Evolutionary conservation across 2,888 invertebrate genomes (phyloP).

Genomic region (Charanyca ferruginea): DNA sequence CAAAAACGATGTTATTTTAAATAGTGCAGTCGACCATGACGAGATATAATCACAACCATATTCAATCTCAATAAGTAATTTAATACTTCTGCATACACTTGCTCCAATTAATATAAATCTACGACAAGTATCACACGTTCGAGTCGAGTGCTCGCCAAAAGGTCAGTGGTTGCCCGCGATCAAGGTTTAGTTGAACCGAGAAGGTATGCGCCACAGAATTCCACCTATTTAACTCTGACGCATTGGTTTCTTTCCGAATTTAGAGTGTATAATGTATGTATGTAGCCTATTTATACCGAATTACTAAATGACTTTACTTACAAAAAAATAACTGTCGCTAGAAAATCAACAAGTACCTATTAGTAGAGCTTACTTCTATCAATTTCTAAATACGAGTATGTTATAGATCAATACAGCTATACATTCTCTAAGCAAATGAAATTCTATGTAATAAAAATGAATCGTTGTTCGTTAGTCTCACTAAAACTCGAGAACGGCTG

Average conservation of each 20-base stretch:
- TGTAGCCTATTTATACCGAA: conserved; percentile 27
- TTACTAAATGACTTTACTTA: background rate
- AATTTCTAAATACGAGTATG: too few species aligned
- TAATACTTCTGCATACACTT: conserved; percentile 41
- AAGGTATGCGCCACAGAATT: conserved; percentile 65
- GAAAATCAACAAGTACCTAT: too few species aligned
- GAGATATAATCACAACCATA: conserved; percentile 28
- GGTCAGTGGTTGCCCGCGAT: conserved; percentile 79
- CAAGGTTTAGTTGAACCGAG: conserved; percentile 73
- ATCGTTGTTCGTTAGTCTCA: too few species aligned
- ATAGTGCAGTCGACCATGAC: conserved; percentile 17
- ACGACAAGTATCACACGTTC: conserved; percentile 54
- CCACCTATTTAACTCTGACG: conserved; percentile 52
- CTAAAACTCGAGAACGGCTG: too few species aligned
- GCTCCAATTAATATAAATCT: conserved; percentile 52
- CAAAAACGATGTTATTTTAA: conserved; percentile 22
- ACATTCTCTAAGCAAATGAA: too few species aligned
- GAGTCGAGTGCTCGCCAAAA: conserved; percentile 67
- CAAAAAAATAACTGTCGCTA: background rate
- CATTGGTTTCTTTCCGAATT: conserved; percentile 52
- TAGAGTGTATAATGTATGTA: conserved; percentile 12
- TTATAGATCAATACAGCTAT: too few species aligned
- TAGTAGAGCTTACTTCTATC: too few species aligned
- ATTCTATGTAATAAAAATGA: too few species aligned
- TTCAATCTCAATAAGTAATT: conserved; percentile 36